A percentile compares a stretch with the other conserved stretches of the same genome.
Conservation (phyloP, 1,140 invertebrate species). For the Zaprionus africanus region DNA sequence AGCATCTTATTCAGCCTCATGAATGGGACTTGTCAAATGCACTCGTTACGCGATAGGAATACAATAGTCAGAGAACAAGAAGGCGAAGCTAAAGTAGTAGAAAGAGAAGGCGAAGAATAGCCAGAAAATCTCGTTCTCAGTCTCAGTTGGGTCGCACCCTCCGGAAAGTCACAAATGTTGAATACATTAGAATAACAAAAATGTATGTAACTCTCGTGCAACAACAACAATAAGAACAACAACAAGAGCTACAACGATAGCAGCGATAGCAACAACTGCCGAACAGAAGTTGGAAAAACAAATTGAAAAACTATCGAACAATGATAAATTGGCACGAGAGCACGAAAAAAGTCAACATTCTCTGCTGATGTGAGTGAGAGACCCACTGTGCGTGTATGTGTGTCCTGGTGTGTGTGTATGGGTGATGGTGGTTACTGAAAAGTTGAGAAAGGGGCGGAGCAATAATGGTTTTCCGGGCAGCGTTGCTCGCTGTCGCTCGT, state of each 20-base stretch:
- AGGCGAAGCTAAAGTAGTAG: neutral
- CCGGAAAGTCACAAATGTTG: conserved; percentile 44
- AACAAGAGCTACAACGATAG: conserved; percentile 41
- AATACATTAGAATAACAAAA: conserved; percentile 78
- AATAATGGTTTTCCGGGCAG: conserved; percentile 79
- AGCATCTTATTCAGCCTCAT: conserved; percentile 10
- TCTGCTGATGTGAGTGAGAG: conserved; percentile 11
- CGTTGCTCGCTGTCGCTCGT: conserved; percentile 49
- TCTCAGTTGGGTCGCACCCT: conserved; percentile 20
- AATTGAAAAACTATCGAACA: conserved; percentile 83
- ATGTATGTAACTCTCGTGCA: conserved; percentile 45
- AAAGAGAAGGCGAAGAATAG: conserved; percentile 4
- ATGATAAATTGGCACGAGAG: conserved; percentile 82
- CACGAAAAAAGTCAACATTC: conserved; percentile 48
- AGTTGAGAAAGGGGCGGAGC: conserved; percentile 77
- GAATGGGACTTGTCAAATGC: conserved; percentile 43
- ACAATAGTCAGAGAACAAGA: conserved; percentile 26
- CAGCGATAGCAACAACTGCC: conserved; percentile 25
- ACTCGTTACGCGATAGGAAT: conserved; percentile 34
- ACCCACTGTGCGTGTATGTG: neutral
- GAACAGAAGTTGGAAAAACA: conserved; percentile 63
- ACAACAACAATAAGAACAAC: conserved; percentile 42
- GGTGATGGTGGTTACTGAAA: conserved; percentile 77
- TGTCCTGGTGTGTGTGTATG: conserved; percentile 45
- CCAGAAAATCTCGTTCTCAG: conserved; percentile 15